These are phyloP conservation scores for Lymantria monacha DNA, from an alignment of 2,888 invertebrate species.

Conservation along the genomic window DNA sequence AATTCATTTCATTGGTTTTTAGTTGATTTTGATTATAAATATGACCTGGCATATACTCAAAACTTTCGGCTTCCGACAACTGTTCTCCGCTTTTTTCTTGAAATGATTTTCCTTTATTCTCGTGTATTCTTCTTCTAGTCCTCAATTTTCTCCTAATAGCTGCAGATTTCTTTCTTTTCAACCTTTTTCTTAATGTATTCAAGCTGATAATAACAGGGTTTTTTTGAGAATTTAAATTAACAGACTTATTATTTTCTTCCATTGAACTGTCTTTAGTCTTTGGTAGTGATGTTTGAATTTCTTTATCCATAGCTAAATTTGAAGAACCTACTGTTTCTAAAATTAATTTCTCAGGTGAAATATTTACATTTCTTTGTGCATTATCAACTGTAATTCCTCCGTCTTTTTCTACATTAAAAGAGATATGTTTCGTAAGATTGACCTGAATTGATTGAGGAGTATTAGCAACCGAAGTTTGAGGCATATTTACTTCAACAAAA, in stretches of 20 bases:
- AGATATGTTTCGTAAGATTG: conserved; percentile 73
- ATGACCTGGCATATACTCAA: conserved; percentile 84
- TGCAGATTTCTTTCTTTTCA: conserved; percentile 49
- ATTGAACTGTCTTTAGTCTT: conserved; percentile 26
- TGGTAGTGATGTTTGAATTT: conserved; percentile 63
- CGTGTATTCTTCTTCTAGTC: conserved; percentile 34
- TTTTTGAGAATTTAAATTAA: conserved; percentile 35
- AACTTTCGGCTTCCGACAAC: conserved; percentile 84
- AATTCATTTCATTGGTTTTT: conserved; percentile 42
- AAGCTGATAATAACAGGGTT: conserved; percentile 62
- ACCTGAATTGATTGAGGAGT: conserved; percentile 61
- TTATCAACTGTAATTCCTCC: conserved; percentile 59
- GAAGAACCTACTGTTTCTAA: conserved; percentile 36
- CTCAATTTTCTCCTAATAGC: conserved; percentile 43
- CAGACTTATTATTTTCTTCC: conserved; percentile 18
- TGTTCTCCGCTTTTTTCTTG: conserved; percentile 61
- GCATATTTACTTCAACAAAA: conserved; percentile 63
- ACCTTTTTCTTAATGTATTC: conserved; percentile 58
- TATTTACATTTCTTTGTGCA: conserved; percentile 47
- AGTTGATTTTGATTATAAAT: conserved; percentile 79
- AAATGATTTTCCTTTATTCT: conserved; percentile 41
- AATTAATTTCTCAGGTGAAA: conserved; percentile 52
- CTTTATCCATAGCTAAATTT: conserved; percentile 53
- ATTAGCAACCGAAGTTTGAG: conserved; percentile 45
- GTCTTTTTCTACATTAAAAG: conserved; percentile 71